Percentiles rank a stretch among this genome's conserved stretches.
Evolutionary conservation across 35 echinoderm and acorn worm species (phyloP).

Genomic region (Eucidaris tribuloides): DNA sequence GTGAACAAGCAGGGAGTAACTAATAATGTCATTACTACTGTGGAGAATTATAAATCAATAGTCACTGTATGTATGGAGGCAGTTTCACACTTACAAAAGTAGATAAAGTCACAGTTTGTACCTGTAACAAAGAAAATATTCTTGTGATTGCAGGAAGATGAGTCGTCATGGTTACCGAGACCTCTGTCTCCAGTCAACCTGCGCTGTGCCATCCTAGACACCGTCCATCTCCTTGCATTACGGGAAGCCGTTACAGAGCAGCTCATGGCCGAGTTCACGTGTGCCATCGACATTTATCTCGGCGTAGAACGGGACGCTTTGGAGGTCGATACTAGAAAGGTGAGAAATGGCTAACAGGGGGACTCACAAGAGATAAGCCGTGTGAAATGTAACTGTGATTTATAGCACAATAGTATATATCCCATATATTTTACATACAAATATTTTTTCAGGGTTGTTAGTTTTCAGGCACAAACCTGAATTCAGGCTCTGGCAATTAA

Average conservation of each 20-base stretch:
- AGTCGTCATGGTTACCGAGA: not conserved
- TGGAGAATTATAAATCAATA: too few species aligned
- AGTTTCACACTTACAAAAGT: too few species aligned
- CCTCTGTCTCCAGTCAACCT: not conserved
- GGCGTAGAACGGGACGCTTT: not conserved
- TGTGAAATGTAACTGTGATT: not conserved
- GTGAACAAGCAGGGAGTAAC: too few species aligned
- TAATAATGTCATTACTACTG: too few species aligned
- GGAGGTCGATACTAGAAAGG: not conserved
- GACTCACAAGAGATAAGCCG: not conserved
- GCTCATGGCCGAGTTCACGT: constrained; percentile 15
- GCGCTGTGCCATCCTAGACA: not conserved
- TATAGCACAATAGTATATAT: not conserved
- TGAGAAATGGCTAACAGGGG: too few species aligned
- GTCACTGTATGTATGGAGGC: too few species aligned
- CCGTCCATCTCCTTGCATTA: not conserved
- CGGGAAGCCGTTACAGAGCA: not conserved
- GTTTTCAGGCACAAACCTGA: not conserved
- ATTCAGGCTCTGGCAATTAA: not conserved
- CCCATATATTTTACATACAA: not conserved
- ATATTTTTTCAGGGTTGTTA: too few species aligned
- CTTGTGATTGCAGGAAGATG: constrained; percentile 5
- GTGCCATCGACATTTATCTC: constrained; percentile 16
- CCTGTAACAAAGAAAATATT: too few species aligned
- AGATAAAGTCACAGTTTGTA: too few species aligned